Base-by-base conservation (phyloP, 2,113 vertebrate species). In the Phyllostomus hastatus region DNA sequence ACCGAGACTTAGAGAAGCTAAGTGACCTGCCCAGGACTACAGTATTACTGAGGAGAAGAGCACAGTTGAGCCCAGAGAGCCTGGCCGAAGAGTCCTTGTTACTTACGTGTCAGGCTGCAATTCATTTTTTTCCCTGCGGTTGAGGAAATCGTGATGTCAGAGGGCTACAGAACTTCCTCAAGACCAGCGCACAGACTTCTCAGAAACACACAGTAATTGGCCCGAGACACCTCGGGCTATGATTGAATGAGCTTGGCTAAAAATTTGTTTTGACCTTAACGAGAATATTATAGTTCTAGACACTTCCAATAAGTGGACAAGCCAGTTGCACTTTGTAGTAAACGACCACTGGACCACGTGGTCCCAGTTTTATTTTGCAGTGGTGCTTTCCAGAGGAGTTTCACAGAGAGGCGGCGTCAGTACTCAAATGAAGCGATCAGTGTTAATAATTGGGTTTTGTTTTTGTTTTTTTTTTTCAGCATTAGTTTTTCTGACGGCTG, bases 1-100 rank as follows among this genome's bases (percentile, higher is more conserved):
- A 95, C 70, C 92, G 79, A 95, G 87, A 91, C 67, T 86, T 85
- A 89, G 22, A 88, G 61, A 79, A 43, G 26, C 95, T 88, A 95
- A 93, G 89, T 93, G 66, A 91, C 33, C 90, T 95, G 69, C 48
- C 88, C 75, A 83, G 5, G 6, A 24, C 90, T 95, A 86, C 2
- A 59, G 0, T 90, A 14, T 84, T 87, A 64, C 35, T 84, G 46
- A 95, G 24, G 64, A 28, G 81, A 88, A 75, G 91, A 79, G 54
- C 41, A 80, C 28, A 87, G 92, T 66, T 81, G 87, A 96, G 88
- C 46, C 38, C 15, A 92, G 54, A 22, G 82, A 91, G 19, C 69
- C 43, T 94, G 76, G 24, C 52, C 64, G 19, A 88, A 87, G 33
- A 93, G 54, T 69, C 43, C n/a, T 90, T 89, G 10, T 82, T 57